A percentile compares a stretch with the other conserved stretches of the same genome.
Evolutionary conservation across 2,797 vertebrate genomes (phyloP).

Genomic region (Varecia variegata): DNA sequence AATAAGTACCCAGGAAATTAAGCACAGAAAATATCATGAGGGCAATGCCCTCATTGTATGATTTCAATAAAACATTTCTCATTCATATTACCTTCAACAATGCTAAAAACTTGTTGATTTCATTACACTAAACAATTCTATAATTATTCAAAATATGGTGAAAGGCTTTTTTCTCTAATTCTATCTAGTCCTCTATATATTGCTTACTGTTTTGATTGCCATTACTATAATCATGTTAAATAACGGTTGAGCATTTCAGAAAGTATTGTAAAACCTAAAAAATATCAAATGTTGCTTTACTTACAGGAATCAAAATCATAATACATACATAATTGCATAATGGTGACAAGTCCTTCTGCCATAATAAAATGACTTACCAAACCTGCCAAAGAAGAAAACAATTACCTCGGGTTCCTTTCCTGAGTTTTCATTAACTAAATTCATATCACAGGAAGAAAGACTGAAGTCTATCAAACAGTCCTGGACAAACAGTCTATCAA

Average conservation of each 20-base stretch:
- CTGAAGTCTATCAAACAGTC: too few relatives aligned
- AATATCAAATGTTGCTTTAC: background rate
- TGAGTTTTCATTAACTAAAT: too few relatives aligned
- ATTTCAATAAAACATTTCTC: background rate
- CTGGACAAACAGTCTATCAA: background rate
- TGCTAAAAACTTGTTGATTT: background rate
- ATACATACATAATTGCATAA: background rate
- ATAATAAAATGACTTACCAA: background rate
- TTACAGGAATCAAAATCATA: background rate
- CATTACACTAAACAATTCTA: background rate
- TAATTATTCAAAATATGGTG: slow-evolving; percentile 14
- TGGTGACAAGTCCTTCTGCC: background rate
- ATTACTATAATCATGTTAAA: slow-evolving; percentile 91
- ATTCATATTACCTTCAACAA: background rate
- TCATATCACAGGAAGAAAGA: too few relatives aligned
- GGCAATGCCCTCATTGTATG: background rate
- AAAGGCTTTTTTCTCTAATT: background rate
- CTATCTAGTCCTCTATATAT: background rate
- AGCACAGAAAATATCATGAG: background rate
- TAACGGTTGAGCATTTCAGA: slow-evolving; percentile 90
- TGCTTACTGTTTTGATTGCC: slow-evolving; percentile 93
- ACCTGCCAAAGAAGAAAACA: too few relatives aligned
- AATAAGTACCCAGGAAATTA: background rate
- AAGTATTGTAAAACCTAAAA: slow-evolving; percentile 93
- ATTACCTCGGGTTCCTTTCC: too few relatives aligned